A percentile compares a stretch with the other conserved stretches of the same genome.
These are phyloP conservation scores for Hippasteria phrygiana DNA, from an alignment of 53 echinoderm and acorn worm genomes.

Conservation along the genomic window DNA sequence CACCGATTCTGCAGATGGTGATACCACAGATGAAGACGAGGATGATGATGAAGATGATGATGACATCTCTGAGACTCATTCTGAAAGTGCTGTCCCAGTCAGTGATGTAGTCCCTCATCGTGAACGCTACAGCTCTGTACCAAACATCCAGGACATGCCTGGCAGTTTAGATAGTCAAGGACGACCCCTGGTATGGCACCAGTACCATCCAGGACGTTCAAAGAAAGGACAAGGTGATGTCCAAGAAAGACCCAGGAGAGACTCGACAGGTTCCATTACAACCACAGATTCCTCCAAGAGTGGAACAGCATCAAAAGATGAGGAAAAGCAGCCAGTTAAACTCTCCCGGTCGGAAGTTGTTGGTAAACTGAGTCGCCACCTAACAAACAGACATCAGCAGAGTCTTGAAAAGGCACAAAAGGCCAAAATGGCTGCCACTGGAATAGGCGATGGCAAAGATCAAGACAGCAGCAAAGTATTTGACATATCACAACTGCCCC, in stretches of 20 bases:
- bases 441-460: slow-evolving; percentile 17
- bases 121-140: slow-evolving; percentile 73
- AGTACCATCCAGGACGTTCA: slow-evolving; percentile 4
- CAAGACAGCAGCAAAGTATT: slow-evolving; percentile 27
- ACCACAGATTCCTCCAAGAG: slow-evolving; percentile 29
- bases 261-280: slow-evolving; percentile 39
- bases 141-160: slow-evolving; percentile 67
- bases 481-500: slow-evolving; percentile 71
- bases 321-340: slow-evolving; percentile 70
- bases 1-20: slow-evolving; percentile 89
- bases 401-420: slow-evolving; percentile 66
- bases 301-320: slow-evolving; percentile 48
- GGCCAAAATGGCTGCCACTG: slow-evolving; percentile 6
- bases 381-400: slow-evolving; percentile 87
- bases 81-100: slow-evolving; percentile 53
- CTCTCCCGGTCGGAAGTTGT: slow-evolving; percentile 96
- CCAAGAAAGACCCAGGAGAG: slow-evolving; percentile 38
- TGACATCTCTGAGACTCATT: slow-evolving; percentile 49
- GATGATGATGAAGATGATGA: slow-evolving; percentile 75
- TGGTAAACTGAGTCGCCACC: slow-evolving; percentile 93
- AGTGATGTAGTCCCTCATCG: slow-evolving; percentile 30
- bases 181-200: slow-evolving; percentile 52
- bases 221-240: slow-evolving; percentile 35
- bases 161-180: slow-evolving; percentile 42
- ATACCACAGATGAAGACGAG: slow-evolving; percentile 72